Evolutionary conservation across 2,113 vertebrate species (phyloP), one percentile per base, ranked within the genome.

Genomic region (Leptodactylus fuscus): DNA sequence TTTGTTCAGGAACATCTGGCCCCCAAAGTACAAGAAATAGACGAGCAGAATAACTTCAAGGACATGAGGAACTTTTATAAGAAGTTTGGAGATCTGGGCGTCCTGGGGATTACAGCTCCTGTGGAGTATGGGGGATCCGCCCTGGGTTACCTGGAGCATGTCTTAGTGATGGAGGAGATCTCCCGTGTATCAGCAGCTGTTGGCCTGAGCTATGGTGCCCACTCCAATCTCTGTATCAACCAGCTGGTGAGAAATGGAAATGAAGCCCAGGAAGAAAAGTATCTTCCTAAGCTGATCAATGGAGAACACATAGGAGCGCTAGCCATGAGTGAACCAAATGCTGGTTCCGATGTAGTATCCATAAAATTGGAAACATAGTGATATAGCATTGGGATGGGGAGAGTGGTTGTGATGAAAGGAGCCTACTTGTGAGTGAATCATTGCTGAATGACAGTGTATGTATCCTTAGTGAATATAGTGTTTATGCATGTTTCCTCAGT

Each of bases 151-250:
- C 90, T 99, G 65, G 98, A 99, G 29, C 98, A 99, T 0, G 95
- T 98, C 87, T 87, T 99, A 83, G 96, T 98, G 87, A 93, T 99
- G 95, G 98, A 99, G 90, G 98, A 99, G 89, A 95, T 99, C 51
- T 98, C 97, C 0, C 95, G 98, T 1, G 95, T 89, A 0, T 99
- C 97, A 0, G 98, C 83, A 0, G 91, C 96, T 0, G 87, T 99
- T 4, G 97, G 94, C 0, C 96, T 99, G 29, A 99, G 98, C 80
- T 99, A 99, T 0, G 97, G 96, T 0, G 97, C 98, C 22, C 98
- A 99, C 90, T 99, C 98, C 3, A 99, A 99, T 91, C 96, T 99
- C 5, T 99, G 98, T 65, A 87, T 99, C 91, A 99, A 99, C 93
- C 98, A 99, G 91, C 87, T 99, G 27, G 97, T 98, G 44, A 96